A percentile compares a stretch with the other conserved stretches of the same genome.
Evolutionary conservation across 2,797 vertebrate genomes (phyloP).

Genomic region (Amazona finschi): DNA sequence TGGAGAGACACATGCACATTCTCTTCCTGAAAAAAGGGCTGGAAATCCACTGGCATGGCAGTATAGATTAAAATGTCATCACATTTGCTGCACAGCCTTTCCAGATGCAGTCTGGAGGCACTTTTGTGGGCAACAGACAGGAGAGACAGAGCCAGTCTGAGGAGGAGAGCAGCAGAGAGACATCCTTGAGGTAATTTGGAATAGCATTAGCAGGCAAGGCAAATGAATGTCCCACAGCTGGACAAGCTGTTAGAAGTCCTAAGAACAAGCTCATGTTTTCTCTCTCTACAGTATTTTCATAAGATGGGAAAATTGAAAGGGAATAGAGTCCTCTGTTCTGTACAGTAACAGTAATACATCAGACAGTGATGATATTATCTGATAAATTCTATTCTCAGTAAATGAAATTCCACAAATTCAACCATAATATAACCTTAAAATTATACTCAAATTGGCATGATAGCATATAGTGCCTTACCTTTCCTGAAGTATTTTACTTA

Average conservation of each 20-base stretch:
- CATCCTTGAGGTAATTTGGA: neutral
- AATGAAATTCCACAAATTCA: neutral
- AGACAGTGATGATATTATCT: neutral
- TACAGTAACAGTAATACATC: neutral
- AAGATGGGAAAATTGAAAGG: neutral
- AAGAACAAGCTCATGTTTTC: neutral
- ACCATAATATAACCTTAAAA: neutral
- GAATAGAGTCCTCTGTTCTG: neutral
- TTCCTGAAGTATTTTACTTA: neutral
- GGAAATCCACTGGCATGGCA: neutral
- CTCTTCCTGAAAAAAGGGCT: neutral
- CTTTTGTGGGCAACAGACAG: neutral
- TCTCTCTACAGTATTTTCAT: neutral
- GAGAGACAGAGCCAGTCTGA: neutral
- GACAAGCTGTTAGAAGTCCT: neutral
- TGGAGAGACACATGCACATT: neutral
- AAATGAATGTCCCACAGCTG: neutral
- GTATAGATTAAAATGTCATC: neutral
- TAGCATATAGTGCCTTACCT: neutral
- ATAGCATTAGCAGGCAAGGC: neutral
- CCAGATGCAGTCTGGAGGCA: neutral
- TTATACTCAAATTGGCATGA: neutral
- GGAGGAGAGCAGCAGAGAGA: neutral
- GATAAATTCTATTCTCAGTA: neutral
- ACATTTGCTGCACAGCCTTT: neutral